phyloP scores from a whole-genome alignment of 2,888 invertebrate species.

The Drosophila setosimentum region DNA sequence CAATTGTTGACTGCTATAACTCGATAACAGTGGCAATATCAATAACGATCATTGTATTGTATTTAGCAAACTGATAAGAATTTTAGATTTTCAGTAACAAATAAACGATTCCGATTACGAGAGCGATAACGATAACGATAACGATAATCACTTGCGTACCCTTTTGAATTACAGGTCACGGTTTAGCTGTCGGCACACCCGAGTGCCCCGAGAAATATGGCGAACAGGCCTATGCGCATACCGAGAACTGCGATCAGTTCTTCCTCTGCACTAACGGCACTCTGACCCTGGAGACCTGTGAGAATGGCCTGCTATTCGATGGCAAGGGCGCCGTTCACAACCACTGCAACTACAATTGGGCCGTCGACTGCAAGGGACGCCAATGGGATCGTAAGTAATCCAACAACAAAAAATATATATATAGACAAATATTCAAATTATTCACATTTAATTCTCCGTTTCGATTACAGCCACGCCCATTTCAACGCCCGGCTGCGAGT shows the following conservation, averaged over 20 bases:
- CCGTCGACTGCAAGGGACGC: conserved; percentile 93
- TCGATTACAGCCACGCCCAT: conserved; percentile 89
- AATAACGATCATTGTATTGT: too few species aligned
- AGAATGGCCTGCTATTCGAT: conserved; percentile 95
- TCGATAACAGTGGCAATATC: too few species aligned
- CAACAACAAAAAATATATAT: not conserved
- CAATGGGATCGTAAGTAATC: conserved; percentile 91
- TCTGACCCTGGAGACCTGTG: conserved; percentile 94
- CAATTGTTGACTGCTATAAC: not conserved
- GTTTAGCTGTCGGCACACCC: conserved; percentile 88
- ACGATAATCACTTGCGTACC: not conserved
- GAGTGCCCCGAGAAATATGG: conserved; percentile 93
- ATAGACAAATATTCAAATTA: not conserved
- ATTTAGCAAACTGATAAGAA: not conserved
- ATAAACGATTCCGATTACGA: not conserved
- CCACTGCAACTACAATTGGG: conserved; percentile 98
- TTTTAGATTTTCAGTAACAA: not conserved
- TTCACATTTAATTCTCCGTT: not conserved
- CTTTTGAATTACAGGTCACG: conserved; percentile 84
- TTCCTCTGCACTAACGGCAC: conserved; percentile 97
- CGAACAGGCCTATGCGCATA: conserved; percentile 93
- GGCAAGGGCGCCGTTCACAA: conserved; percentile 95
- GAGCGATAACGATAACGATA: not conserved
- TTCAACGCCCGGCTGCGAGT: conserved; percentile 93
- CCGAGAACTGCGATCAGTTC: conserved; percentile 94